Conservation (phyloP, 2,113 vertebrate species). For the Cinclus mexicanus region DNA sequence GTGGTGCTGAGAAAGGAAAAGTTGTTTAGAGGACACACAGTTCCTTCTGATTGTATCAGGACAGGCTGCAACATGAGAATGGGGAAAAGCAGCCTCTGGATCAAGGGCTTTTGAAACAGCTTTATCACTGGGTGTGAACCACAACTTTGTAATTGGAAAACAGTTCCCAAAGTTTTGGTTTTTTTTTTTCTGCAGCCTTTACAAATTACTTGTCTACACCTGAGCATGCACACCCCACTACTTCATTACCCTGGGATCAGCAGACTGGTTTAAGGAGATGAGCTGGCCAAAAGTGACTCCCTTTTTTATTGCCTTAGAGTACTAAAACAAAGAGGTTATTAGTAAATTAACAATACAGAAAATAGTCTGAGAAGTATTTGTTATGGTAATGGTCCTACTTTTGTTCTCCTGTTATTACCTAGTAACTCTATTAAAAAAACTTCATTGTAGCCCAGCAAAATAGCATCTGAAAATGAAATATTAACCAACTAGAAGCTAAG, state of each 20-base stretch:
- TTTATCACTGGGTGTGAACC: neutral
- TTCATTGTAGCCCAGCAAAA: neutral
- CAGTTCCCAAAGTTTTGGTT: neutral
- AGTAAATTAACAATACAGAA: neutral
- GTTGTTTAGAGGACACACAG: neutral
- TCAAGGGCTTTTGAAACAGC: neutral
- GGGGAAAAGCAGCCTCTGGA: neutral
- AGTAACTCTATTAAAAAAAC: neutral
- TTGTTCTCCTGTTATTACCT: neutral
- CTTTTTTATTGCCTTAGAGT: neutral
- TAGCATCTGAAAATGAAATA: neutral
- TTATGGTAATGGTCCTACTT: neutral
- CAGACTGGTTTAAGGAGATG: neutral
- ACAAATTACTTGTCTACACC: neutral
- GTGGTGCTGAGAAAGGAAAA: neutral
- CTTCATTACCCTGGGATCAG: neutral
- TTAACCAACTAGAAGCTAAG: neutral
- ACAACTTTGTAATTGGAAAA: neutral
- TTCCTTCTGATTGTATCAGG: neutral
- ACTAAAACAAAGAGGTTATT: neutral
- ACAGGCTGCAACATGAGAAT: neutral
- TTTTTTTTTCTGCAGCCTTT: neutral
- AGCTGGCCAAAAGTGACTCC: neutral
- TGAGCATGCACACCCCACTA: rapidly evolving
- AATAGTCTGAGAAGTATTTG: neutral